Conservation (phyloP, 2,113 vertebrate species). For the Rhinolophus ferrumequinum region DNA sequence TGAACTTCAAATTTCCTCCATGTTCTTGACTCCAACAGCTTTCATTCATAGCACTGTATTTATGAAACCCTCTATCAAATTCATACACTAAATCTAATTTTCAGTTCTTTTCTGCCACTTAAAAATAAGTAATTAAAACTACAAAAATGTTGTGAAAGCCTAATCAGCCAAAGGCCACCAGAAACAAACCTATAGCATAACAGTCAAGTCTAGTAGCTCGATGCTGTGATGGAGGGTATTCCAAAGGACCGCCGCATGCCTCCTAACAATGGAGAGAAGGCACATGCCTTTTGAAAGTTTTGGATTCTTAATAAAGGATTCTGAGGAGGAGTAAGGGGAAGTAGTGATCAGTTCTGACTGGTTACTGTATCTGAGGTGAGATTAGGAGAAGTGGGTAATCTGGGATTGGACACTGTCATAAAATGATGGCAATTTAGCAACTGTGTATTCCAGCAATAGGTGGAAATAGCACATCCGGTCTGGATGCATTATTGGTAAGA, state of each 20-base stretch:
- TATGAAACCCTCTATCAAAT: neutral
- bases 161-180: neutral
- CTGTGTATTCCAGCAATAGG: neutral
- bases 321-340: neutral
- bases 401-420: neutral
- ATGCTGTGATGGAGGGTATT: neutral
- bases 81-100: neutral
- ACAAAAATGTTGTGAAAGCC: neutral
- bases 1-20: neutral
- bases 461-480: neutral
- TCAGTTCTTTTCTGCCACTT: neutral
- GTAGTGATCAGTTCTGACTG: neutral
- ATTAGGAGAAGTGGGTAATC: neutral
- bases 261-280: neutral
- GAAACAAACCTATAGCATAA: neutral
- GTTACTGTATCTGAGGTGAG: neutral
- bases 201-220: neutral
- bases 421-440: neutral
- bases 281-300: neutral
- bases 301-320: neutral
- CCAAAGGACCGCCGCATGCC: neutral
- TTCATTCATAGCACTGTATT: neutral
- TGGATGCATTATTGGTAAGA: neutral
- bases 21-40: neutral
- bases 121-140: neutral